Evolutionary conservation across 2,888 invertebrate genomes (phyloP).

Genomic region (Ennomos quercinarius): DNA sequence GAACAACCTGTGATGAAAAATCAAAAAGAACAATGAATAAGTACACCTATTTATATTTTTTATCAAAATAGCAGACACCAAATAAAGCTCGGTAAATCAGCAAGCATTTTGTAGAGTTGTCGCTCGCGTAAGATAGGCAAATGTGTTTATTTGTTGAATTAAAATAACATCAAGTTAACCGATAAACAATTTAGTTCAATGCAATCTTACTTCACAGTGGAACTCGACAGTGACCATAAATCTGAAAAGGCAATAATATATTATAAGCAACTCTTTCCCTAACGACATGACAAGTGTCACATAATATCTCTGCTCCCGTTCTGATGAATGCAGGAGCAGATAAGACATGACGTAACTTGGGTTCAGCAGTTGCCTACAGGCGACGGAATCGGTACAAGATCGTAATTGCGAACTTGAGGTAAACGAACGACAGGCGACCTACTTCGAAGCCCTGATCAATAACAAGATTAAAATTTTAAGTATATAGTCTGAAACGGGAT

Average conservation of each 20-base stretch:
- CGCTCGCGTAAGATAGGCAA: slow-evolving; percentile 24
- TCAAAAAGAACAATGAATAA: too few species aligned
- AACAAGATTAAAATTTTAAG: slow-evolving; percentile 20
- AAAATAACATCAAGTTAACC: too few species aligned
- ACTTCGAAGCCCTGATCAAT: slow-evolving; percentile 38
- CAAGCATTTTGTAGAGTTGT: too few species aligned
- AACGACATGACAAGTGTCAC: not conserved
- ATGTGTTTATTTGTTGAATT: too few species aligned
- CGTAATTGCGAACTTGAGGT: slow-evolving; percentile 49
- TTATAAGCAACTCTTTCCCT: not conserved
- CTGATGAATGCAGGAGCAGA: slow-evolving; percentile 13
- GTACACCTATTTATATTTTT: too few species aligned
- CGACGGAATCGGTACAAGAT: slow-evolving; percentile 50
- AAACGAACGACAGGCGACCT: slow-evolving; percentile 52
- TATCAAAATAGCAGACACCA: too few species aligned
- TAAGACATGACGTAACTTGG: slow-evolving; percentile 27
- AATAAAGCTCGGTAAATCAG: too few species aligned
- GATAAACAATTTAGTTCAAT: too few species aligned
- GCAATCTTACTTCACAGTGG: not conserved
- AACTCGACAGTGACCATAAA: not conserved
- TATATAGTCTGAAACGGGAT: slow-evolving; percentile 1
- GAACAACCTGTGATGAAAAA: too few species aligned
- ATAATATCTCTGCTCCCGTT: slow-evolving; percentile 6
- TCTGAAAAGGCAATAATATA: not conserved
- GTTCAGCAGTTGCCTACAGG: slow-evolving; percentile 24